Base-by-base conservation (phyloP, 2,797 vertebrate species). In the Girardinus metallicus region DNA sequence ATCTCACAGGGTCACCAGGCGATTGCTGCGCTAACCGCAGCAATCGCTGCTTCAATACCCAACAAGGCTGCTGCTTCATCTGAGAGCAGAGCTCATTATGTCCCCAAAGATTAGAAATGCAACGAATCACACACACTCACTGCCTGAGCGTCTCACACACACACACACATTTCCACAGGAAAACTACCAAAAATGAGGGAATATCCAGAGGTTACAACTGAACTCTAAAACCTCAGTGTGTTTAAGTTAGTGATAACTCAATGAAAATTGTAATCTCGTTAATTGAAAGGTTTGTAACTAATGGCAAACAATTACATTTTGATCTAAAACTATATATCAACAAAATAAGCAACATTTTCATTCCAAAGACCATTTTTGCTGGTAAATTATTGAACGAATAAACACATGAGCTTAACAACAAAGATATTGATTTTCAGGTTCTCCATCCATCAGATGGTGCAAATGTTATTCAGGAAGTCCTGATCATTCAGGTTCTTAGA, bases 11-110 rank as follows among this genome's bases (percentile, higher is more conserved):
- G 86, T 46, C 47, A 41, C 41, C 73, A 26, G 55, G 53, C 62
- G 62, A 78, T 78, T 5, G 71, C 5, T 75, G 16, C 57, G 70
- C 78, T 76, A 72, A 76, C 74, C 41, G 71, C 74, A 81, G n/a
- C n/a, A 31, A 72, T 23, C 4, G 11, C 66, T 1, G 39, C 39
- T 26, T 70, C 39, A 43, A 13, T 6, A 26, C 64, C 39, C 36
- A 68, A 41, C 64, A 26, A 70, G 66, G 66, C 66, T 41, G 21
- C 36, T 43, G 41, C 39, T 70, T 43, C 7, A 70, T 70, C 66
- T 12, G 39, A 70, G 66, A 23, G 9, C 66, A 43, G 66, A 70
- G 66, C 66, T 43, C 66, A 70, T 70, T 70, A 70, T 43, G 23
- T n/a, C 41, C 66, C 12, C 39, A 6, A 13, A 70, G 66, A 70